phyloP scores from a whole-genome alignment of 2,888 invertebrate species.

The Morinoia aosen region DNA sequence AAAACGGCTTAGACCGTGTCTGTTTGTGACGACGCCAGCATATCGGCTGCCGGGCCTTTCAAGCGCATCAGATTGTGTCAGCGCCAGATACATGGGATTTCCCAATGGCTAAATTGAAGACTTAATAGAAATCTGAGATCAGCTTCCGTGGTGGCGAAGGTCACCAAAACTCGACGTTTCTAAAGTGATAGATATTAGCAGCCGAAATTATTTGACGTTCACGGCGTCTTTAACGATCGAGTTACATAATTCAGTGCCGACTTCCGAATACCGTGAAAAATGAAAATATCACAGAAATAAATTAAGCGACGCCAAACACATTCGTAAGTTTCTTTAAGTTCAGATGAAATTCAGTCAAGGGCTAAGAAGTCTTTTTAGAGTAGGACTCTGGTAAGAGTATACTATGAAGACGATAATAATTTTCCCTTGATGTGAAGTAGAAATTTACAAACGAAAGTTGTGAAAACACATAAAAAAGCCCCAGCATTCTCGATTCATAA shows the following conservation, averaged over 20 bases:
- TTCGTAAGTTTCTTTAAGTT: background rate
- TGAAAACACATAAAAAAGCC: background rate
- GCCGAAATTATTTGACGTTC: background rate
- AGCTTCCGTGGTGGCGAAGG: background rate
- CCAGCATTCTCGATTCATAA: background rate
- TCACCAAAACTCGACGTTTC: background rate
- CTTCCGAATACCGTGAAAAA: background rate
- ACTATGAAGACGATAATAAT: background rate
- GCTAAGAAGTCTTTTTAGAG: background rate
- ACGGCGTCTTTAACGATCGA: background rate
- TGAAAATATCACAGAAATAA: background rate
- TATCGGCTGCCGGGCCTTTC: background rate
- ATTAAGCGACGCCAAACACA: background rate
- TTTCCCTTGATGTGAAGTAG: background rate
- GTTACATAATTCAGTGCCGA: background rate
- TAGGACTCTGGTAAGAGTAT: background rate
- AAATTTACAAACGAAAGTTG: background rate
- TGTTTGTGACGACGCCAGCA: conserved; percentile 13
- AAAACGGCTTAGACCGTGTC: background rate
- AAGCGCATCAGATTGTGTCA: background rate
- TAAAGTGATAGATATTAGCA: background rate
- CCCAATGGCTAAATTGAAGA: background rate
- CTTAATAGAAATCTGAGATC: conserved; percentile 9
- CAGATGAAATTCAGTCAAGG: background rate
- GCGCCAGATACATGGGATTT: conserved; percentile 12